These are phyloP conservation scores for Meriones unguiculatus DNA, from an alignment of 2,113 vertebrate species.

Conservation along the genomic window DNA sequence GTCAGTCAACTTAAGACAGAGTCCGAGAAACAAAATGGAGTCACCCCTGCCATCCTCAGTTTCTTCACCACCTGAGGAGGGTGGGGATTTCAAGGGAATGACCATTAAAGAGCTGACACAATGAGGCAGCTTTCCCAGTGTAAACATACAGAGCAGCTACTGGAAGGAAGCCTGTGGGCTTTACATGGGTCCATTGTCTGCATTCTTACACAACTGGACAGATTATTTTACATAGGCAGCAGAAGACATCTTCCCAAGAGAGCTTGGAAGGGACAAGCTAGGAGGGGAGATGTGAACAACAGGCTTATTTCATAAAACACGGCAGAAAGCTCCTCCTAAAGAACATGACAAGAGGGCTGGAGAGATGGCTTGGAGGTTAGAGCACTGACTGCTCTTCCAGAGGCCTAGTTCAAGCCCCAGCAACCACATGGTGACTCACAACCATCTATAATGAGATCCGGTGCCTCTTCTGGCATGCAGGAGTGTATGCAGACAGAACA, in stretches of 20 bases:
- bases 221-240: not conserved
- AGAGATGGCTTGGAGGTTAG: too few species aligned
- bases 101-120: slow-evolving; percentile 22
- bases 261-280: not conserved
- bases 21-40: too few species aligned
- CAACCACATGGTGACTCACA: too few species aligned
- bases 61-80: not conserved
- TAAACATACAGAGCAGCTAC: slow-evolving; percentile 39
- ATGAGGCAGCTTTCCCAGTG: not conserved
- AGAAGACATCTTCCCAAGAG: not conserved
- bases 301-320: not conserved
- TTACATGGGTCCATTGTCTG: slow-evolving; percentile 71
- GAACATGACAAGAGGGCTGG: not conserved
- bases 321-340: not conserved
- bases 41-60: too few species aligned
- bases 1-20: too few species aligned
- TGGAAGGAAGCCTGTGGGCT: slow-evolving; percentile 48
- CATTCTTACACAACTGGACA: slow-evolving; percentile 38
- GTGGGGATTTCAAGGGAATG: not conserved
- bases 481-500: too few species aligned
- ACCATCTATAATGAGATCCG: too few species aligned
- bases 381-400: too few species aligned
- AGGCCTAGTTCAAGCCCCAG: too few species aligned
- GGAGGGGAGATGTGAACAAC: not conserved
- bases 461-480: too few species aligned